Evolutionary conservation across 2,113 vertebrate species (phyloP), one percentile per base, ranked within the genome.

Genomic region (Colossoma macropomum): DNA sequence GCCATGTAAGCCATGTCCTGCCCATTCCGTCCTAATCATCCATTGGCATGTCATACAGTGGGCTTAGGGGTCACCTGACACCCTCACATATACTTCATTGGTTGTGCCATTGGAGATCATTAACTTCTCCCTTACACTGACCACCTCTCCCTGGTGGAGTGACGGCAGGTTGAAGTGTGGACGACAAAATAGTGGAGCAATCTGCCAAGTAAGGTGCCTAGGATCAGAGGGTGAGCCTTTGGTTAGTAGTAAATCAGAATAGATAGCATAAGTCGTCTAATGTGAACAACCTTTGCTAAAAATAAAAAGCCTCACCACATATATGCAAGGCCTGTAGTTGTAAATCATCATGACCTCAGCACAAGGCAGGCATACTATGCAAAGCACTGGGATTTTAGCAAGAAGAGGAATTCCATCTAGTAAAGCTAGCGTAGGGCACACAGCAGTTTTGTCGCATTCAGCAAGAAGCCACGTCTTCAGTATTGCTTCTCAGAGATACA

Each of bases 311-410:
- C 30, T 38, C 48, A 72, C 30, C 1, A 34, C 68, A 50, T 82
- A 62, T 82, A 82, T 86, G 75, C 62, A 62, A 79, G 76, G 25
- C 38, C 38, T 56, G 60, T 73, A 65, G 76, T 38, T 48, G 75
- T 85, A 76, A 75, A 78, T 81, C 68, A 85, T 82, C 75, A 70
- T 13, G 25, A 66, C 72, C 81, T 77, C 65, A 72, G 72, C 68
- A 72, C 54, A 84, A 89, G 85, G 87, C 71, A 85, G 88, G 86
- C 89, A 68, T 92, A 89, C 92, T 93, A 93, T 94, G 91, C 92
- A 94, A 94, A 91, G 89, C 84, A 91, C 87, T 90, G 84, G 91
- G 89, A 93, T 89, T 91, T 90, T 92, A 91, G 87, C 87, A 85
- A 70, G 85, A 88, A 75, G 38, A 87, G 83, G 30, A 52, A 21